These are phyloP conservation scores for Thomomys bottae DNA, from an alignment of 2,113 vertebrate genomes.

Conservation along the genomic window DNA sequence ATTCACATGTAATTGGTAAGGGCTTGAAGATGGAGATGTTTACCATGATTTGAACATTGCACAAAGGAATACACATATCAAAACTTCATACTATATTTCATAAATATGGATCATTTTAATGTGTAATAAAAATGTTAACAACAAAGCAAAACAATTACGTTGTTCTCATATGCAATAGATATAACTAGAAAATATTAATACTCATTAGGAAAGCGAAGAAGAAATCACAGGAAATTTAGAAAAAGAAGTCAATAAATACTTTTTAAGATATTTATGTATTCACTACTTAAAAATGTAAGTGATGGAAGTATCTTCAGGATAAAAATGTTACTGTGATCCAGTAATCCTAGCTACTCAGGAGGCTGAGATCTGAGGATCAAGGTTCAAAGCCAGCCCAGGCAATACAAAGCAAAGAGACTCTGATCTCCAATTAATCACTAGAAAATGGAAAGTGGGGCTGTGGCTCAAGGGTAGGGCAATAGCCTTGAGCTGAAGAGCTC, in stretches of 20 bases:
- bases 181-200: neutral
- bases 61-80: neutral
- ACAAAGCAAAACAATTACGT: neutral
- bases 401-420: too few relatives aligned
- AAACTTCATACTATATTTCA: neutral
- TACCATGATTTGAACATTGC: neutral
- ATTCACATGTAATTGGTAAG: neutral
- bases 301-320: neutral
- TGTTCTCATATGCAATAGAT: neutral
- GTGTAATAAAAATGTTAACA: neutral
- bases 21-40: neutral
- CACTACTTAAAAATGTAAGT: constrained; percentile 38
- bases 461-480: too few relatives aligned
- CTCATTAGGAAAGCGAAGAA: neutral
- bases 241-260: constrained; percentile 24
- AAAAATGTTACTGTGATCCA: constrained; percentile 27
- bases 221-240: neutral
- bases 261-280: constrained; percentile 34
- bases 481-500: too few relatives aligned
- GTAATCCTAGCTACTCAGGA: too few relatives aligned
- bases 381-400: too few relatives aligned
- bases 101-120: neutral
- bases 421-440: too few relatives aligned
- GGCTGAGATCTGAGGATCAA: too few relatives aligned
- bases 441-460: too few relatives aligned